phyloP scores from a whole-genome alignment of 2,797 vertebrate species.

The Phyllotis vaccarum region DNA sequence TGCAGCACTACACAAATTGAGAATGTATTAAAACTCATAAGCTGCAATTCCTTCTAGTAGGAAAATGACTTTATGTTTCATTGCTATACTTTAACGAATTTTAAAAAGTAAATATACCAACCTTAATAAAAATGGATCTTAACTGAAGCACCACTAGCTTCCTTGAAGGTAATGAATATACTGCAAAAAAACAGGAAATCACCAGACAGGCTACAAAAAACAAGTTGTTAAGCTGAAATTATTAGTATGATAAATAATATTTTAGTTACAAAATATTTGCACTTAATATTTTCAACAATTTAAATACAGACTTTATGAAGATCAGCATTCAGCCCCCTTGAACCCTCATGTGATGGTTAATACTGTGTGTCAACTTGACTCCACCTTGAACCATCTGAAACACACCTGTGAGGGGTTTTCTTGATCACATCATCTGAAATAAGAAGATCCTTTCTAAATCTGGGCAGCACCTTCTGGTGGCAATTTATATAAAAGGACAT shows the following conservation, averaged over 20 bases:
- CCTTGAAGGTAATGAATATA: constrained; percentile 91
- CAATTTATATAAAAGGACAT: background rate
- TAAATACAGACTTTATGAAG: constrained; percentile 4
- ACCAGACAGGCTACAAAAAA: constrained; percentile 44
- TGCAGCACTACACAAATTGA: background rate
- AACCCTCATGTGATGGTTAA: background rate
- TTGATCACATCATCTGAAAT: background rate
- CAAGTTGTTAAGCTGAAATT: constrained; percentile 36
- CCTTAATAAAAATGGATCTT: constrained; percentile 95
- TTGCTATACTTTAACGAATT: constrained; percentile 38
- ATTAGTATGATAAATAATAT: constrained; percentile 11
- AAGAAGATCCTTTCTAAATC: background rate
- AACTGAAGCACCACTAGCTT: constrained; percentile 95
- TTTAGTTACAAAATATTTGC: constrained; percentile 6
- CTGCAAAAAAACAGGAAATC: constrained; percentile 86
- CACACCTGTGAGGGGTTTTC: background rate
- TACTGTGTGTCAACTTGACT: background rate
- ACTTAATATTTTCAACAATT: constrained; percentile 61
- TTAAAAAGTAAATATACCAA: constrained; percentile 81
- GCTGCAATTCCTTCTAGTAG: constrained; percentile 53
- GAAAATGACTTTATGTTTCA: constrained; percentile 28
- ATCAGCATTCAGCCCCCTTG: background rate
- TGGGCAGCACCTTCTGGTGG: background rate
- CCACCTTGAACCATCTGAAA: background rate
- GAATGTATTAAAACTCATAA: background rate